These are phyloP conservation scores for Phasianus colchicus DNA, from an alignment of 2,113 vertebrate genomes.

Conservation along the genomic window DNA sequence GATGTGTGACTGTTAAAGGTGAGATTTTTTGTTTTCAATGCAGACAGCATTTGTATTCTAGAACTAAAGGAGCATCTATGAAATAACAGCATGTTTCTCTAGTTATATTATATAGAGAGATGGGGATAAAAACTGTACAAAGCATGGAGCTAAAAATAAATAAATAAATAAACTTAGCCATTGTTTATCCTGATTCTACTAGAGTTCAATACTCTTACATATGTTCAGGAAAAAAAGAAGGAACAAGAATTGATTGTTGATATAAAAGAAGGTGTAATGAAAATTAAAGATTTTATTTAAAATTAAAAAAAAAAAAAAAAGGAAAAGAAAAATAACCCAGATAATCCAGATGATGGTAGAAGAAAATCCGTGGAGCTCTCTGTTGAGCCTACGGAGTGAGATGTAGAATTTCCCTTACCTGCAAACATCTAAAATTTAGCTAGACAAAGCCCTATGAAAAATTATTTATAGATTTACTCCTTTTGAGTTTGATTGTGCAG, in stretches of 20 bases:
- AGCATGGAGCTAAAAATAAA: background rate
- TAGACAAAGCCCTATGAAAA: background rate
- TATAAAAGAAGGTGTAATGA: background rate
- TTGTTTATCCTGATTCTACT: background rate
- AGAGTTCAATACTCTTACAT: rapidly evolving
- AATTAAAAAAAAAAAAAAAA: no score
- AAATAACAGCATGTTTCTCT: background rate
- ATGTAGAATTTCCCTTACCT: background rate
- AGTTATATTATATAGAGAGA: background rate
- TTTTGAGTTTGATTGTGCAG: background rate
- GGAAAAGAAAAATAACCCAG: no score
- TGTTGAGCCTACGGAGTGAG: background rate
- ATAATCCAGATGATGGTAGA: background rate
- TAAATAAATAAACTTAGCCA: background rate
- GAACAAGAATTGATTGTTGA: background rate
- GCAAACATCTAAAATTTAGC: background rate
- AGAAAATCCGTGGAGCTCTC: background rate
- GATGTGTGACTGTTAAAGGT: rapidly evolving
- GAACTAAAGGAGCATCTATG: background rate
- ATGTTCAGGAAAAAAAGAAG: background rate
- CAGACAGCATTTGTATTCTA: background rate
- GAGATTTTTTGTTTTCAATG: background rate
- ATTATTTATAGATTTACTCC: background rate
- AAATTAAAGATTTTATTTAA: background rate
- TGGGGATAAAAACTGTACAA: background rate